Percentiles rank a stretch among this genome's conserved stretches.
Conservation (phyloP, 2,888 invertebrate genomes). For the Anoncus sp. region DNA sequence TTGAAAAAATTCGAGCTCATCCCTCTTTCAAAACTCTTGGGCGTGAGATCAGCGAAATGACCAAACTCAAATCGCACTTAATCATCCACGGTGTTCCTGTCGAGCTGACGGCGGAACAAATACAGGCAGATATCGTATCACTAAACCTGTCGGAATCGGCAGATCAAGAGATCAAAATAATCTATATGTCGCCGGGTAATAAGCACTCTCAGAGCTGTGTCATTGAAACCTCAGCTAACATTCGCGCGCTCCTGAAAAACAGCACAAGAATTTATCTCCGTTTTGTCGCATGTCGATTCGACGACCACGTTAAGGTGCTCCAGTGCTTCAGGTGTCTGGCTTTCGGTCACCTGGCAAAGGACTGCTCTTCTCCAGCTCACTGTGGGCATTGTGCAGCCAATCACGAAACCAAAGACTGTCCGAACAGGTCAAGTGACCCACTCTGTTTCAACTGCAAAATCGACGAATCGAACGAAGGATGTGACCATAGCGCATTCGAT, state of each 20-base stretch:
- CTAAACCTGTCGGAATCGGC: neutral
- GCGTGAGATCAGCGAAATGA: neutral
- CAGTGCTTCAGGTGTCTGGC: conserved; percentile 57
- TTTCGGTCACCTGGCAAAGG: conserved; percentile 44
- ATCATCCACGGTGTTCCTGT: conserved; percentile 1
- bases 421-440: too few relatives aligned
- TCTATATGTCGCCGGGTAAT: neutral
- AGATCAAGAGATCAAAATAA: neutral
- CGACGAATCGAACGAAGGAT: neutral
- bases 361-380: conserved; percentile 17
- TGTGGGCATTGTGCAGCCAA: conserved; percentile 14
- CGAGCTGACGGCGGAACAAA: neutral
- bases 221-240: neutral
- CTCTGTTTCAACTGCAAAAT: neutral
- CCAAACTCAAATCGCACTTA: neutral
- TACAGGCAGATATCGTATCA: neutral
- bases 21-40: neutral
- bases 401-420: conserved; percentile 15
- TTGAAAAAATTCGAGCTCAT: neutral
- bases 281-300: neutral
- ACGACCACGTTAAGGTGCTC: conserved; percentile 48
- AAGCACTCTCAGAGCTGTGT: neutral
- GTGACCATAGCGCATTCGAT: neutral
- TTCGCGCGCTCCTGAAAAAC: neutral
- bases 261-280: conserved; percentile 7